Evolutionary conservation across 2,113 vertebrate genomes (phyloP), one percentile per base, ranked within the genome.

Genomic region (Grus americana): DNA sequence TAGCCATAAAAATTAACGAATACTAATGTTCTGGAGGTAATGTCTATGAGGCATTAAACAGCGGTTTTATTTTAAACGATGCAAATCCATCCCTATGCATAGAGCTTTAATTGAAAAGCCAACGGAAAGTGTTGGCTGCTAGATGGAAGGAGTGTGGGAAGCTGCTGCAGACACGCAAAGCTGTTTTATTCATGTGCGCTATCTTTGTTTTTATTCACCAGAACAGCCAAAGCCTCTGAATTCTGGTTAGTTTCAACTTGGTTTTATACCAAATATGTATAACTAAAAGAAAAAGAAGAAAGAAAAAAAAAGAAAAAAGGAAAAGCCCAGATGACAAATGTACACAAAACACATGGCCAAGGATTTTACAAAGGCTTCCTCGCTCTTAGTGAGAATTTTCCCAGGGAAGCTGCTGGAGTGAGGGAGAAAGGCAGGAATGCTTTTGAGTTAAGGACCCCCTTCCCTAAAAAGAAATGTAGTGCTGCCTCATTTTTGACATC

Each of bases 321-420:
- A 75, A 65, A 67, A 75, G 10, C 10, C 49, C 73, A 96, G 70
- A 92, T 90, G 91, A 93, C 55, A 96, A 88, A 71, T 17, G 44
- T 78, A 93, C 78, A 93, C 44, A 88, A 81, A 96, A 91, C 91
- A 96, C 59, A 94, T 61, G 84, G 78, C 81, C 63, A 96, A 46
- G 19, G 44, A 80, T 91, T 93, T 92, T 82, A 88, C 24, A 92
- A 85, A 92, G 57, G 19, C 47, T 38, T 63, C 63, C 52, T 86
- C 4, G 0, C 62, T 72, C 44, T 79, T 26, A 87, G 59, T 24
- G 29, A 95, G 47, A 66, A 74, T 91, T 96, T 90, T 97, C 89
- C 89, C 91, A 92, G 55, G 59, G 36, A 94, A 79, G 34, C 3
- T 0, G 0, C 67, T 71, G 49, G 10, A 78, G 27, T 44, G 24